These are phyloP conservation scores for Zaprionus lineosus DNA, from an alignment of 2,888 invertebrate species.

Conservation along the genomic window DNA sequence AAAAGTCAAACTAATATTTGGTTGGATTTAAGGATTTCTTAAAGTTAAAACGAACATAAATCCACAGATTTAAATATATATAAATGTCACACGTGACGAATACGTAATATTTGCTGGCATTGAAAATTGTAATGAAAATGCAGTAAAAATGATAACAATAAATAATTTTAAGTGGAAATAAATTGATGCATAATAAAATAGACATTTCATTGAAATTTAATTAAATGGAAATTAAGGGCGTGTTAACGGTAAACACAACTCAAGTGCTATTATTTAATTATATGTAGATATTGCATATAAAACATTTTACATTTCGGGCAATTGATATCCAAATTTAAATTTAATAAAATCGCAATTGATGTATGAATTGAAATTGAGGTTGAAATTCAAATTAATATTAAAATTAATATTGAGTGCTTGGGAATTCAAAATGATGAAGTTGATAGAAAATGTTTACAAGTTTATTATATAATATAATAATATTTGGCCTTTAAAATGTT, in stretches of 20 bases:
- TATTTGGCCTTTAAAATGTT: no score
- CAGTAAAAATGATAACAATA: not conserved
- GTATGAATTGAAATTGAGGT: not conserved
- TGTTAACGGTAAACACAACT: not conserved
- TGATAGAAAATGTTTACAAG: no score
- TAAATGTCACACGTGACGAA: not conserved
- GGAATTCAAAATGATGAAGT: no score
- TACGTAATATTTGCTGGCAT: no score
- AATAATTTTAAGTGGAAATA: not conserved
- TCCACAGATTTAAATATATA: no score
- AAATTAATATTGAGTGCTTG: no score
- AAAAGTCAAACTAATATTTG: no score
- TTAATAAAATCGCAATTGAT: not conserved
- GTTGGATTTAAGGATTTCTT: no score
- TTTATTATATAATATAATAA: no score
- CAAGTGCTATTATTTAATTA: constrained; percentile 1
- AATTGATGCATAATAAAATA: not conserved
- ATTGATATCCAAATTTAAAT: constrained; percentile 4
- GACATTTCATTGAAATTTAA: constrained; percentile 10
- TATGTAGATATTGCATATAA: constrained; percentile 3
- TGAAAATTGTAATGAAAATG: not conserved
- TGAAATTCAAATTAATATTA: no score
- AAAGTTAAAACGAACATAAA: no score
- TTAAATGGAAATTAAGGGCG: constrained; percentile 1
- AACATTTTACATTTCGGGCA: constrained; percentile 1